Base-by-base conservation (phyloP, 2,797 vertebrate genomes). In the Sardinella longiceps region DNA sequence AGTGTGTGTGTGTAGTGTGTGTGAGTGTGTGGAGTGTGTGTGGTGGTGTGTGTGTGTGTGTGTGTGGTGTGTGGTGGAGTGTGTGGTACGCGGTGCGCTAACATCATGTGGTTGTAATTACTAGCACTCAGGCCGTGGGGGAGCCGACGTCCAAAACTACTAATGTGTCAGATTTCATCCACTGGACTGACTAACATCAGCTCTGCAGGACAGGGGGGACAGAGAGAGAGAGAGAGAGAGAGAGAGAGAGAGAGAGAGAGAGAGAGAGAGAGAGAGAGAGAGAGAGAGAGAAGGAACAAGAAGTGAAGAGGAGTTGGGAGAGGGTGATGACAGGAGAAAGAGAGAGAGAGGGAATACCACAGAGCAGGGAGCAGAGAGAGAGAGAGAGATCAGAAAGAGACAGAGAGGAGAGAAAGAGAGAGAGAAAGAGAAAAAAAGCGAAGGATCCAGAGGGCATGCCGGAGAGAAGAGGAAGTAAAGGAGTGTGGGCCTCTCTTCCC, bases 61-160 rank as follows among this genome's bases (percentile, higher is more conserved):
- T n/a, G n/a, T n/a, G 43, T 43, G 43, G 4, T 3, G 43, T 43
- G 25, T 30, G 9, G 60, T 63, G 60, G 25, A 30, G 48, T 14
- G 12, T 14, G 48, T 50, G 48, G 48, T 50, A 50, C 12, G 48
- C 9, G 10, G 11, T 30, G 25, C 25, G 10, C 11, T 30, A 63
- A 14, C 60, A 63, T 92, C 86, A 91, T 89, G 83, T 90, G 89
- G 89, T 88, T 84, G 84, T 86, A 91, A 93, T 93, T 91, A 89
- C 87, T 89, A 90, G 88, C 87, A 84, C 86, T 86, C 82, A 84
- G 87, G 85, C 83, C 80, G 58, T 28, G 60, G 53, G 80, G 85
- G 86, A 86, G 86, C 84, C 33, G n/a, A n/a, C n/a, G 90, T 86
- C 43, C 50, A 82, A 87, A 88, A 85, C 66, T 33, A 85, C 66